Evolutionary conservation across 2,797 vertebrate genomes (phyloP).

Genomic region (Squalus acanthias): DNA sequence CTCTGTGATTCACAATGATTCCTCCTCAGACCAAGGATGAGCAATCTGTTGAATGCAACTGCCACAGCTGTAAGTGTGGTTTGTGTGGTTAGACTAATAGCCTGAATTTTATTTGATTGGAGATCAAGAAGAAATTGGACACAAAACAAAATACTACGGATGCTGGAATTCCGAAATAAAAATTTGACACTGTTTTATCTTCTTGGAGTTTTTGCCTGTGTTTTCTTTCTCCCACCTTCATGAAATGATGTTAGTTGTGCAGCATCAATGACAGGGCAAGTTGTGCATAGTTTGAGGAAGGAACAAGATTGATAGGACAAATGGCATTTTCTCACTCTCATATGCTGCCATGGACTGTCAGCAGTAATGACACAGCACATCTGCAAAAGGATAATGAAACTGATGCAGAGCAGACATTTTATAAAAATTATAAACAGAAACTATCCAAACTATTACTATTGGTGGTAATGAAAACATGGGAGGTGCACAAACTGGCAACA

Average conservation of each 20-base stretch:
- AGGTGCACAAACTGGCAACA: background rate
- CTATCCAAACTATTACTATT: background rate
- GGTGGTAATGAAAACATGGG: background rate
- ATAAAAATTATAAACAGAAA: background rate
- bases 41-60: background rate
- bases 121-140: background rate
- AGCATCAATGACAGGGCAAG: background rate
- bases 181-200: background rate
- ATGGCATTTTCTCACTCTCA: background rate
- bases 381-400: background rate
- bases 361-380: background rate
- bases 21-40: background rate
- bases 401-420: background rate
- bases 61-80: background rate
- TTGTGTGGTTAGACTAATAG: background rate
- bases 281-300: no score
- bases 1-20: background rate
- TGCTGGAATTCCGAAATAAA: background rate
- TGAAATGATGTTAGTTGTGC: background rate
- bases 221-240: background rate
- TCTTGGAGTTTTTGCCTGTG: background rate
- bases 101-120: background rate
- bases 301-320: background rate
- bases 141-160: background rate
- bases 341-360: background rate